A percentile compares a stretch with the other conserved stretches of the same genome.
Evolutionary conservation across 64 coral and sea anemone species (phyloP).

Genomic region (Catalaphyllia jardinei): DNA sequence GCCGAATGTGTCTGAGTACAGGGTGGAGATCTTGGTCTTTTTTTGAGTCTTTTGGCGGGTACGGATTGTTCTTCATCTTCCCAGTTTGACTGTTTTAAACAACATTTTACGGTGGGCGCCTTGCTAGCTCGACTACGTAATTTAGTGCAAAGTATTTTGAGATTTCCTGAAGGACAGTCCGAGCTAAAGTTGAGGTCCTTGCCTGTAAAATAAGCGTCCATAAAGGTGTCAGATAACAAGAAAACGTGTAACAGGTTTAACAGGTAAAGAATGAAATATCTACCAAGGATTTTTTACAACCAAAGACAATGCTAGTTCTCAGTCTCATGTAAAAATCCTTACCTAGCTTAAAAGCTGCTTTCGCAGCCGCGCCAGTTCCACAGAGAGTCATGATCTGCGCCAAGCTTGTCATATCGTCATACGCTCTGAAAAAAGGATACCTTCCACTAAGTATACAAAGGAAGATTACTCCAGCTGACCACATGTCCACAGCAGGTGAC

Average conservation of each 20-base stretch:
- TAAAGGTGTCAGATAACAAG: not conserved
- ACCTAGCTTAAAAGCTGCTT: slow-evolving; percentile 81
- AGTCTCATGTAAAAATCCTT: not conserved
- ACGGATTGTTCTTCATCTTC: not conserved
- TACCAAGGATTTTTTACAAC: not conserved
- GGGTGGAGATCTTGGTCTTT: not conserved
- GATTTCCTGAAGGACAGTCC: slow-evolving; percentile 65
- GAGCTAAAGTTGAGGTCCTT: slow-evolving; percentile 83
- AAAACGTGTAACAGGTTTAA: not conserved
- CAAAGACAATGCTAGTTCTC: not conserved
- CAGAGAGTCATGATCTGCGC: slow-evolving; percentile 91
- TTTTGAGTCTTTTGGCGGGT: not conserved
- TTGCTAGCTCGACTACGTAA: slow-evolving; percentile 60
- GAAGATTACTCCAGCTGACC: slow-evolving; percentile 95
- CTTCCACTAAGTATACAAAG: slow-evolving; percentile 89
- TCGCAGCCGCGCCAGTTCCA: slow-evolving; percentile 76
- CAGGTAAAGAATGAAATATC: too few species aligned
- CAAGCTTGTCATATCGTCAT: slow-evolving; percentile 91
- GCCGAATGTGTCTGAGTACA: not conserved
- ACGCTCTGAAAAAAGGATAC: slow-evolving; percentile 94
- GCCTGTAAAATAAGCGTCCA: slow-evolving; percentile 39
- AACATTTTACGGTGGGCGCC: slow-evolving; percentile 41
- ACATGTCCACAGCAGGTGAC: slow-evolving; percentile 93
- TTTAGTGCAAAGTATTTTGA: slow-evolving; percentile 81
- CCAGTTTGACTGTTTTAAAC: not conserved